Percentiles rank a stretch among this genome's conserved stretches.
Evolutionary conservation across 2,888 invertebrate genomes (phyloP).

Genomic region (Micoletzkya japonica): DNA sequence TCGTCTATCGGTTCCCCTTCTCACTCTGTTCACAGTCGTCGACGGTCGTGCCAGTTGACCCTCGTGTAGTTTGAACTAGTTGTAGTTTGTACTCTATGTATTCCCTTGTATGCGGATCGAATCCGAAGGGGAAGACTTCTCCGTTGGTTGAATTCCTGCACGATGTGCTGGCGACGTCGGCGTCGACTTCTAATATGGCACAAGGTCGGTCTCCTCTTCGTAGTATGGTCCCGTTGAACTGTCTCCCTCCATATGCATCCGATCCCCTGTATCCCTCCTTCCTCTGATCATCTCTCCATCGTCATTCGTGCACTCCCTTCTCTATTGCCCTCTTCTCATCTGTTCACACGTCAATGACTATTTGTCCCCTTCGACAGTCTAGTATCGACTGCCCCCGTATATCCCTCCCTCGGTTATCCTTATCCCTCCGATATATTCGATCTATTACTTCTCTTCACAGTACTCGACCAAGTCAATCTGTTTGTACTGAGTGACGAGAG

Average conservation of each 20-base stretch:
- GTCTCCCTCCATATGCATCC: background rate
- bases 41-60: no score
- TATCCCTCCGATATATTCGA: background rate
- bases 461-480: no score
- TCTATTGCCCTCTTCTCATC: background rate
- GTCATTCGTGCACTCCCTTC: no score
- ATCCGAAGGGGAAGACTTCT: slow-evolving; percentile 17
- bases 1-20: slow-evolving; percentile 2
- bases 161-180: background rate
- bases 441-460: background rate
- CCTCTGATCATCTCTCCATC: background rate
- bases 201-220: background rate
- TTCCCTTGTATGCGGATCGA: slow-evolving; percentile 6
- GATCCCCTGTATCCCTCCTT: background rate
- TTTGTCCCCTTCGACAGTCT: background rate
- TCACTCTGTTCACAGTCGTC: slow-evolving; percentile 5
- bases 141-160: slow-evolving; percentile 21
- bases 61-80: background rate
- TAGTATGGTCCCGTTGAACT: background rate
- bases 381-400: background rate
- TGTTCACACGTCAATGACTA: background rate
- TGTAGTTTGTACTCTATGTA: background rate
- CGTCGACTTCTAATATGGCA: background rate
- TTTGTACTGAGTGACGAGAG: no score
- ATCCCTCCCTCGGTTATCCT: background rate